Conservation (phyloP, 2,888 invertebrate genomes). For the Cistogaster globosa region DNA sequence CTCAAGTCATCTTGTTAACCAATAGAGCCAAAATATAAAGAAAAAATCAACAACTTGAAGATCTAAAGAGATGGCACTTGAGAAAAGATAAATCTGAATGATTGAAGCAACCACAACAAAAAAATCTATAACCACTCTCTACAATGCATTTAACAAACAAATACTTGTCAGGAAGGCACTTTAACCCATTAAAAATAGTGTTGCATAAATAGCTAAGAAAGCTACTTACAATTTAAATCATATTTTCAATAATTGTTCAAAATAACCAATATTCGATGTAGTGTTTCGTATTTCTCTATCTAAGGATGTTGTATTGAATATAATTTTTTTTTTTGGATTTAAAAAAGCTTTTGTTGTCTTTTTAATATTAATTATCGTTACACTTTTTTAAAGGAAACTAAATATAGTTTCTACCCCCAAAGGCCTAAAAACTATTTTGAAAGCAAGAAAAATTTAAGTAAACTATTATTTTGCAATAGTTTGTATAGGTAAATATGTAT, state of each 20-base stretch:
- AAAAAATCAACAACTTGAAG: conserved; percentile 48
- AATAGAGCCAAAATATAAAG: not conserved
- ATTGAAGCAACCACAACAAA: conserved; percentile 16
- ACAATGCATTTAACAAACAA: conserved; percentile 41
- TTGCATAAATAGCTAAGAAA: not conserved
- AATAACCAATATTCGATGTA: no score
- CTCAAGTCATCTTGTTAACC: conserved; percentile 62
- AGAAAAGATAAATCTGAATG: conserved; percentile 58
- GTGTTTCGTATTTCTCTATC: no score
- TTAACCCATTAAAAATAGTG: conserved; percentile 37
- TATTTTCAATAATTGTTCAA: no score
- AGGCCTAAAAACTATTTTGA: conserved; percentile 7
- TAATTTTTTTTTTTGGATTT: no score
- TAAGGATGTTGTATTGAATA: no score
- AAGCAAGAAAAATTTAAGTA: conserved; percentile 30
- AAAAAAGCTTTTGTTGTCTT: no score
- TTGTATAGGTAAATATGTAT: not conserved
- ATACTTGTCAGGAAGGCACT: conserved; percentile 15
- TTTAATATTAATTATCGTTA: no score
- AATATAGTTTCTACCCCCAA: not conserved
- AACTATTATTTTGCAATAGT: conserved; percentile 58
- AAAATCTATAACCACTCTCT: conserved; percentile 10
- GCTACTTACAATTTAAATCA: no score
- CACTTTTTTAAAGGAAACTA: no score
- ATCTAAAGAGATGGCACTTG: conserved; percentile 64